Base-by-base conservation (phyloP, 2,113 vertebrate species). In the Nyctibius bracteatus region DNA sequence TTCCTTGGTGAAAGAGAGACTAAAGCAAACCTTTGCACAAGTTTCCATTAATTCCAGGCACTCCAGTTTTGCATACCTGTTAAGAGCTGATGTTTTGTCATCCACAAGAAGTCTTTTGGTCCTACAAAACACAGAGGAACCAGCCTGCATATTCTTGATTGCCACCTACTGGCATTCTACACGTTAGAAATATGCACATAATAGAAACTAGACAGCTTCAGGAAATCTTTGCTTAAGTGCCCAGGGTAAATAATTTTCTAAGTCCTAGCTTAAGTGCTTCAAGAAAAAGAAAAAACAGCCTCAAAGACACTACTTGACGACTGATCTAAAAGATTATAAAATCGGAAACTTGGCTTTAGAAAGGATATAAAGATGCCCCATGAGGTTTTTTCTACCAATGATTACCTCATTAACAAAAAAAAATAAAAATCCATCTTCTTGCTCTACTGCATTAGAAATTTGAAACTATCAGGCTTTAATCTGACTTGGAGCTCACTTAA, bases 111-210 rank as follows among this genome's bases (percentile, higher is more conserved):
- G 39, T 3, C n/a, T 80, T 85, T 62, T 58, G 19, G 63, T 71
- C 24, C 55, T 67, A 67, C 1, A 5, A 46, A 93, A 88, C 0
- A 2, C n/a, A 72, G 35, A 87, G 47, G 52, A 55, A 90, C 24
- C 39, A 74, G 47, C 46, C 67, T 84, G 43, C 28, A 24, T 78
- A 71, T 81, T 94, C 91, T 90, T 86, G 71, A 88, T 95, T 97
- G 95, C 90, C 93, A 96, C 82, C 96, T 96, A 90, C 94, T 95
- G 96, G 86, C 54, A 90, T 73, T 82, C 70, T n/a, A 70, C 28
- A 3, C 88, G 54, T 41, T 77, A 88, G 65, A 94, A 73, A 77
- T 51, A 30, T 0, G 1, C 49, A 82, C 27, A 16, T 41, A 71
- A 31, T 3, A 63, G 21, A 87, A 87, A 84, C 13, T 5, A 83